These are phyloP conservation scores for Melanostigma gelatinosum DNA, from an alignment of 2,113 vertebrate species.

Conservation along the genomic window DNA sequence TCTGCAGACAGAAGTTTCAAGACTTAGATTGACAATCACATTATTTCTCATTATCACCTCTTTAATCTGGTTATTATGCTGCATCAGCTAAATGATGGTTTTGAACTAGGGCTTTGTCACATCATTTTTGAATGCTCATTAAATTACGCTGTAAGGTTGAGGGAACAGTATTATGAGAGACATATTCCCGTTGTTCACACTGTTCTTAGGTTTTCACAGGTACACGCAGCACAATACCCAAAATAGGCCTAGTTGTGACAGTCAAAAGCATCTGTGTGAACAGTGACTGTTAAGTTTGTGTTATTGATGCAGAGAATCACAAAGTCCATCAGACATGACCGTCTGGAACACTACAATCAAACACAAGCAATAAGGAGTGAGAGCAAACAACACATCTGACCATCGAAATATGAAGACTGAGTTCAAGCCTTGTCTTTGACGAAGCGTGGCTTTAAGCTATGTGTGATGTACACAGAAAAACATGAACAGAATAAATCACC, in stretches of 20 bases:
- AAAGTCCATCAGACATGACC: not conserved
- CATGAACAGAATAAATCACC: slow-evolving; percentile 42
- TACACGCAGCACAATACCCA: not conserved
- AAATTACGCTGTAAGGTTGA: not conserved
- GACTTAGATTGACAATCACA: not conserved
- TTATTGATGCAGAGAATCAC: not conserved
- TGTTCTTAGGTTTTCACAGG: not conserved
- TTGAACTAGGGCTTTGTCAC: not conserved
- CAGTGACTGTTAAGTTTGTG: not conserved
- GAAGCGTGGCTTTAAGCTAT: slow-evolving; percentile 26
- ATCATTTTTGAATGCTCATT: not conserved
- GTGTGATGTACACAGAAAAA: slow-evolving; percentile 24
- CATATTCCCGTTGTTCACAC: not conserved
- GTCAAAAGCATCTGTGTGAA: not conserved
- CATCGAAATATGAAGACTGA: slow-evolving; percentile 6
- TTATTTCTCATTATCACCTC: not conserved
- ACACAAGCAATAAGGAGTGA: not conserved
- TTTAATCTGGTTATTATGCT: not conserved
- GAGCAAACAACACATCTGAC: not conserved
- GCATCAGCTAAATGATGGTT: not conserved
- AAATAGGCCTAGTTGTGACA: not conserved
- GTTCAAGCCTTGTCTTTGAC: not conserved
- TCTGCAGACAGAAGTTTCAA: not conserved
- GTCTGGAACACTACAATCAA: not conserved
- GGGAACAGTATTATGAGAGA: not conserved